Percentiles rank a stretch among this genome's conserved stretches.
Conservation (phyloP, 1,140 invertebrate species). For the Druon quercuslanigerum region DNA sequence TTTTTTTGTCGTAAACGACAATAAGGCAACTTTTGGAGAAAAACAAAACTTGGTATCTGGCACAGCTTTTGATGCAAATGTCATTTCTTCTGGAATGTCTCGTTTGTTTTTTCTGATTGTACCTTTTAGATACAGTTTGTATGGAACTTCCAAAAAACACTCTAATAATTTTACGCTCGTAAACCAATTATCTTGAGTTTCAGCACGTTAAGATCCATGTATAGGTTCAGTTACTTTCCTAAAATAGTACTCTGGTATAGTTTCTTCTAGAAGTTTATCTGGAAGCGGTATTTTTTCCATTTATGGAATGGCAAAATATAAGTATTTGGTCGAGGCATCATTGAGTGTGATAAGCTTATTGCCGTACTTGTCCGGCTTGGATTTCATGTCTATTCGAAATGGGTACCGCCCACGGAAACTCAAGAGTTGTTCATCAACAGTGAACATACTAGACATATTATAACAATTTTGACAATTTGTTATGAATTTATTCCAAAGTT, state of each 20-base stretch:
- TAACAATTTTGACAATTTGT: constrained; percentile 37
- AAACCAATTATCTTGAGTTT: constrained; percentile 63
- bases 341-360: constrained; percentile 67
- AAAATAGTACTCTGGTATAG: constrained; percentile 32
- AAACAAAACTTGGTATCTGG: constrained; percentile 41
- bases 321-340: constrained; percentile 62
- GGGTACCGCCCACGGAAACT: constrained; percentile 66
- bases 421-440: constrained; percentile 66
- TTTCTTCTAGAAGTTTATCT: constrained; percentile 15
- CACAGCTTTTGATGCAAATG: not conserved
- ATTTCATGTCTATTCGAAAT: constrained; percentile 72
- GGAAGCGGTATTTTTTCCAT: constrained; percentile 55
- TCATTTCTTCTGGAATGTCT: constrained; percentile 49
- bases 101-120: constrained; percentile 60
- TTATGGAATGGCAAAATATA: constrained; percentile 63
- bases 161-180: constrained; percentile 52
- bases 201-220: constrained; percentile 48
- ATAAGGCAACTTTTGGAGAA: constrained; percentile 46
- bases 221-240: constrained; percentile 38
- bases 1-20: constrained; percentile 56
- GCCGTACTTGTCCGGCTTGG: constrained; percentile 72
- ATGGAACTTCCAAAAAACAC: constrained; percentile 41
- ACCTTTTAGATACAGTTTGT: constrained; percentile 54
- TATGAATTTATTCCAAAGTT: constrained; percentile 50
- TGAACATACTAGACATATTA: constrained; percentile 31